Percentiles rank a stretch among this genome's conserved stretches.
phyloP scores from a whole-genome alignment of 2,113 vertebrate species.

The Camelus bactrianus region DNA sequence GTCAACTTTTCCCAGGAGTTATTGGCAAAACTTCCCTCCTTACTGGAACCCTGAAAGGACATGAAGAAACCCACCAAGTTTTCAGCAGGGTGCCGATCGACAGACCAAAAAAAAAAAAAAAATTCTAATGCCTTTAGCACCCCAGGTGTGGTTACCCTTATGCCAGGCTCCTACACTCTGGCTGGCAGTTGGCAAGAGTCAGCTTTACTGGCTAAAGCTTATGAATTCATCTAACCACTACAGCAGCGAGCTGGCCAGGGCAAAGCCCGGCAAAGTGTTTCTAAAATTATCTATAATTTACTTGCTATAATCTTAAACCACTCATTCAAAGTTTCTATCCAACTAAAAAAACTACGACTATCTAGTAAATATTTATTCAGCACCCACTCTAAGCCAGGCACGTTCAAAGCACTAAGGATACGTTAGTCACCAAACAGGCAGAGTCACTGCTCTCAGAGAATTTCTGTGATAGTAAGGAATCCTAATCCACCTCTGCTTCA shows the following conservation, averaged over 20 bases:
- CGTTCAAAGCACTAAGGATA: not conserved
- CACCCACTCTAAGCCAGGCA: not conserved
- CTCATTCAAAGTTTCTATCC: not conserved
- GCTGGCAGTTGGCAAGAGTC: not conserved
- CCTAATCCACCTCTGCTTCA: not conserved
- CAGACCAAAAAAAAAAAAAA: not conserved
- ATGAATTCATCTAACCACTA: not conserved
- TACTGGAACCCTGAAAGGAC: not conserved
- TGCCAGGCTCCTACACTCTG: not conserved
- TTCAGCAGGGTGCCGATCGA: not conserved
- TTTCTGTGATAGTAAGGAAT: not conserved
- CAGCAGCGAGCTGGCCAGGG: not conserved
- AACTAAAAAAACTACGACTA: not conserved
- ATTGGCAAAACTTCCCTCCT: not conserved
- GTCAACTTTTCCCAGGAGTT: not conserved
- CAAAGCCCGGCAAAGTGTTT: not conserved
- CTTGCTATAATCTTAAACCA: not conserved
- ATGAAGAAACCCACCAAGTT: not conserved
- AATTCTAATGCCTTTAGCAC: not conserved
- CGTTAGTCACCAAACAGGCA: not conserved
- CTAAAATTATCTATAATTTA: conserved; percentile 19
- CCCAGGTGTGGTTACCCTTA: not conserved
- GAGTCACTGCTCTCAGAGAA: not conserved
- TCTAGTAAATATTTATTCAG: not conserved
- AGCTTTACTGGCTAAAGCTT: not conserved